These are phyloP conservation scores for Champsocephalus esox DNA, from an alignment of 2,797 vertebrate species.

Conservation along the genomic window DNA sequence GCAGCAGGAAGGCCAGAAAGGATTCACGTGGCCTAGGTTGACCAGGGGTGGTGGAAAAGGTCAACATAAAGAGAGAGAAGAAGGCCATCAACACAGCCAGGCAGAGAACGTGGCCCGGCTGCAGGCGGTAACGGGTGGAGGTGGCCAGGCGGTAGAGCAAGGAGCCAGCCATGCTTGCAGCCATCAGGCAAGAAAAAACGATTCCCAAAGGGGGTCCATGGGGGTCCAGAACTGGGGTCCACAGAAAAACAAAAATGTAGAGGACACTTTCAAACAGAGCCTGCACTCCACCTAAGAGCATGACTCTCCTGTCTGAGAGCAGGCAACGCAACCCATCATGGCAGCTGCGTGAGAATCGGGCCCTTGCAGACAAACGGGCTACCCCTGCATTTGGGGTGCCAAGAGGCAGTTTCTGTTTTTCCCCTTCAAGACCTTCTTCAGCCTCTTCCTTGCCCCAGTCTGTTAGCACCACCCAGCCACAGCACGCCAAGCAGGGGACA, in stretches of 20 bases:
- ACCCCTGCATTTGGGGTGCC: conserved; percentile 55
- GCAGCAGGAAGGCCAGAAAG: conserved; percentile 91
- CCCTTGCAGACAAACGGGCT: conserved; percentile 68
- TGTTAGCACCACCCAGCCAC: conserved; percentile 86
- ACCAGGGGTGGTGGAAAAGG: conserved; percentile 91
- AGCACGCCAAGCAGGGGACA: conserved; percentile 87
- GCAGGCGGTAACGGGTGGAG: conserved; percentile 89
- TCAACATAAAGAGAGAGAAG: conserved; percentile 94
- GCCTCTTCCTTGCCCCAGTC: conserved; percentile 91
- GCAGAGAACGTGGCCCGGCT: conserved; percentile 92
- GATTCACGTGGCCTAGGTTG: conserved; percentile 91
- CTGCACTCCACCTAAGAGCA: conserved; percentile 92
- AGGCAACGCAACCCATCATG: conserved; percentile 90
- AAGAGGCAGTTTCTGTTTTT: conserved; percentile 78
- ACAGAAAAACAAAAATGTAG: conserved; percentile 96
- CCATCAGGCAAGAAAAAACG: conserved; percentile 94
- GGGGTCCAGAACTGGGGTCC: conserved; percentile 96
- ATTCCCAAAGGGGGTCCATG: conserved; percentile 92
- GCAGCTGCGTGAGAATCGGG: conserved; percentile 85
- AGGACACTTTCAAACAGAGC: conserved; percentile 95
- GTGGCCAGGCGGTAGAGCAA: conserved; percentile 90
- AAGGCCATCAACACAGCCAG: conserved; percentile 92
- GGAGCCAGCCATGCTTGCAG: conserved; percentile 92
- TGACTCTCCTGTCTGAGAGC: conserved; percentile 89
- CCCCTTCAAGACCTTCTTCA: conserved; percentile 78